These are phyloP conservation scores for Ditylenchus dipsaci DNA, from an alignment of 1,140 invertebrate genomes.

Conservation along the genomic window DNA sequence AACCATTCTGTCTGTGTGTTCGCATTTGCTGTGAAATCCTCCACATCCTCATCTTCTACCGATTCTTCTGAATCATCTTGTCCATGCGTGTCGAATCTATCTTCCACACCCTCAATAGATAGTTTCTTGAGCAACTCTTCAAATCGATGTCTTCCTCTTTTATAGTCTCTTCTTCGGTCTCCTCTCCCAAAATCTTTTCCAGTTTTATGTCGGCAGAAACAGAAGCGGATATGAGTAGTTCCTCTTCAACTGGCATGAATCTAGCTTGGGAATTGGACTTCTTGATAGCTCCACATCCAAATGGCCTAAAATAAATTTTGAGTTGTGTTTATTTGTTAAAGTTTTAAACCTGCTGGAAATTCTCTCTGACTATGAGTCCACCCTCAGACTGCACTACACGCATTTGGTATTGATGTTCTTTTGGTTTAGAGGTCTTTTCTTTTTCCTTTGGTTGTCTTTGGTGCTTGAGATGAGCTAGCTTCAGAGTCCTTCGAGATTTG, in stretches of 20 bases:
- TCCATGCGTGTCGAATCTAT: not conserved
- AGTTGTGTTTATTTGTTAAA: not conserved
- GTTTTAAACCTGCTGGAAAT: not conserved
- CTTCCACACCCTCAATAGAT: not conserved
- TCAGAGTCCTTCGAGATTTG: too few species aligned
- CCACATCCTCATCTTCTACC: not conserved
- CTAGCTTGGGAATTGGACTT: constrained; percentile 14
- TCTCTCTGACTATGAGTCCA: not conserved
- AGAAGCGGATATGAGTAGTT: constrained; percentile 6
- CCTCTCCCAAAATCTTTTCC: not conserved
- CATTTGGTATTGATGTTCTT: not conserved
- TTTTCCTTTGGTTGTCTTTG: not conserved
- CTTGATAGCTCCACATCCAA: constrained; percentile 20
- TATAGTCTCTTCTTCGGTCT: not conserved
- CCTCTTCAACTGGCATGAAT: constrained; percentile 12
- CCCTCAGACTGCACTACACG: not conserved
- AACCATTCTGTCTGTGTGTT: constrained; percentile 8
- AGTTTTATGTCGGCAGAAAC: not conserved
- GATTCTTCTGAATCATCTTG: not conserved
- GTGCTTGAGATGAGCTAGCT: too few species aligned
- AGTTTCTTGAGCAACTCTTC: constrained; percentile 10
- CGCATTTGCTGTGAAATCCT: constrained; percentile 6
- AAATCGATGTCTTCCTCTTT: not conserved
- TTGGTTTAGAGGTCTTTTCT: not conserved
- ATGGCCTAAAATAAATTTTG: constrained; percentile 12